These are phyloP conservation scores for Acanthurus leucopareius DNA, from an alignment of 2,797 vertebrate genomes.

Conservation along the genomic window DNA sequence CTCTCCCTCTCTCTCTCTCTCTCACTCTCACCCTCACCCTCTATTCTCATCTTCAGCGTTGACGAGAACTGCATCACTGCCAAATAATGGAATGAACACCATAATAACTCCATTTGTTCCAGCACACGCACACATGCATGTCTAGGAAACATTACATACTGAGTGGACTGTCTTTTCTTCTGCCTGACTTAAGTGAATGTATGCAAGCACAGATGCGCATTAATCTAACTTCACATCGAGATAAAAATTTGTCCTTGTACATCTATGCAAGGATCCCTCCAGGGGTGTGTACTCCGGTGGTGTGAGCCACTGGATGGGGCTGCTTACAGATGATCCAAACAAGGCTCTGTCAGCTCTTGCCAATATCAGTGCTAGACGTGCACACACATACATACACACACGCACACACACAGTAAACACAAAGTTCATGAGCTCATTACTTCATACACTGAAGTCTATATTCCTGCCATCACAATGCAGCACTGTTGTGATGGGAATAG, in stretches of 20 bases:
- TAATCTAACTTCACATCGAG: conserved; percentile 36
- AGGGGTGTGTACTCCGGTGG: conserved; percentile 18
- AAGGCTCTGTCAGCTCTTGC: conserved; percentile 47
- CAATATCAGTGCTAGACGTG: conserved; percentile 41
- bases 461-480: conserved; percentile 39
- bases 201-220: background rate
- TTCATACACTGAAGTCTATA: conserved; percentile 25
- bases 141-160: conserved; percentile 38
- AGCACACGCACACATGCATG: conserved; percentile 54
- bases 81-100: conserved; percentile 57
- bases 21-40: background rate
- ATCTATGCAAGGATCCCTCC: conserved; percentile 34
- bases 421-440: conserved; percentile 53
- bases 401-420: conserved; percentile 12
- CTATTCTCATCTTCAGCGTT: conserved; percentile 16
- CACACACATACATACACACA: conserved; percentile 1
- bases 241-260: conserved; percentile 26
- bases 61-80: conserved; percentile 42
- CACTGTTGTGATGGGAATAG: conserved; percentile 35
- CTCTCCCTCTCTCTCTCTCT: background rate
- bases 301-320: conserved; percentile 49
- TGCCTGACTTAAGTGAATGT: conserved; percentile 32
- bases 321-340: conserved; percentile 68
- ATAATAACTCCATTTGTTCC: conserved; percentile 69
- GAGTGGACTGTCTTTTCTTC: conserved; percentile 40